A percentile compares a stretch with the other conserved stretches of the same genome.
Evolutionary conservation across 1,140 invertebrate genomes (phyloP).

Genomic region (Papilio polytes): DNA sequence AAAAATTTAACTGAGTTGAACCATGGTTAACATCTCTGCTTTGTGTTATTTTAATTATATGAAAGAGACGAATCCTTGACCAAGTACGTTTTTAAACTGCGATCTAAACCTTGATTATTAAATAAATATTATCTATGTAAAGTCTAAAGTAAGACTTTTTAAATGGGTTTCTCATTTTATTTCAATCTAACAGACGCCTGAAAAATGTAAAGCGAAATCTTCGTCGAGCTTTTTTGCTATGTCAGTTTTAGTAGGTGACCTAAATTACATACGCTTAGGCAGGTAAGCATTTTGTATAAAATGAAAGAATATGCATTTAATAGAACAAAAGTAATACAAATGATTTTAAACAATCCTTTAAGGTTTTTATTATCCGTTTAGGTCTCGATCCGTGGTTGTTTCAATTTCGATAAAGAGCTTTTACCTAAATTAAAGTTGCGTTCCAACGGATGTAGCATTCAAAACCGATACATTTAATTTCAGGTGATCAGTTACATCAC

Average conservation of each 20-base stretch:
- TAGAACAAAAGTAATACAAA: not conserved
- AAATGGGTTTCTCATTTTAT: not conserved
- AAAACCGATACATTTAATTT: slow-evolving; percentile 1
- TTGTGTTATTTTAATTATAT: too few relatives aligned
- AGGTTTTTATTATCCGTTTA: not conserved
- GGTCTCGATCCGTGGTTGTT: not conserved
- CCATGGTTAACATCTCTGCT: not conserved
- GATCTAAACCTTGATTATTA: too few relatives aligned
- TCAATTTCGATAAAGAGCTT: slow-evolving; percentile 18
- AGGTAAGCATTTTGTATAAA: slow-evolving; percentile 1
- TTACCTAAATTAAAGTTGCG: slow-evolving; percentile 23
- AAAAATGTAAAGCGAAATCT: slow-evolving; percentile 3
- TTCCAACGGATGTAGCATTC: not conserved
- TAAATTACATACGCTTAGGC: slow-evolving; percentile 15
- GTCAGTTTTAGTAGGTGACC: slow-evolving; percentile 15
- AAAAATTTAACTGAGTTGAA: not conserved
- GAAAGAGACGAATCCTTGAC: too few relatives aligned
- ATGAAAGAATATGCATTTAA: not conserved
- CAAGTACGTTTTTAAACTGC: too few relatives aligned
- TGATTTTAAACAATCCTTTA: not conserved
- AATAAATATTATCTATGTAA: not conserved
- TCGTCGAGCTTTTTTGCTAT: slow-evolving; percentile 9
- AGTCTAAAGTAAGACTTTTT: not conserved
- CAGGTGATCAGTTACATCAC: slow-evolving; percentile 10
- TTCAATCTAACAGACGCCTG: slow-evolving; percentile 9